Percentiles rank a stretch among this genome's conserved stretches.
Conservation (phyloP, 2,888 invertebrate species). For the Macrosoma leucophasiata region DNA sequence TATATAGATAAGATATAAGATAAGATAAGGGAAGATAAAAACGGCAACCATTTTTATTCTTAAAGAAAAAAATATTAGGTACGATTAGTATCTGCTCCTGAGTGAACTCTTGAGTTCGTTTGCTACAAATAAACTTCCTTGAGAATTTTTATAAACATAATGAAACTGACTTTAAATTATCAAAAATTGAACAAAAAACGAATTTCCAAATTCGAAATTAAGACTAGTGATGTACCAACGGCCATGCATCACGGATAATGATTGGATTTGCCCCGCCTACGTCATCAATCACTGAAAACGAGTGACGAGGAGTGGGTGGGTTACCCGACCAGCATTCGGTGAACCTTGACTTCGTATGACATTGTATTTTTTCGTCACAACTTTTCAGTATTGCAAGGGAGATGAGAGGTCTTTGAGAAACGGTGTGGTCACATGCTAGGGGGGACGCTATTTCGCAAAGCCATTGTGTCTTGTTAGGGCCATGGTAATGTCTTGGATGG, state of each 20-base stretch:
- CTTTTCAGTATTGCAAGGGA: constrained; percentile 17
- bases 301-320: constrained; percentile 51
- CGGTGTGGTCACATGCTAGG: constrained; percentile 36
- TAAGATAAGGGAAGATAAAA: too few species aligned
- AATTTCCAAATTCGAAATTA: constrained; percentile 48
- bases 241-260: constrained; percentile 74
- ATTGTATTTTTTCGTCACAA: constrained; percentile 12
- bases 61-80: too few species aligned
- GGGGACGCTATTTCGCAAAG: constrained; percentile 56
- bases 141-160: constrained; percentile 1
- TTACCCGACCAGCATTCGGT: constrained; percentile 33
- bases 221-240: constrained; percentile 62
- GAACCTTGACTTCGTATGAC: constrained; percentile 40
- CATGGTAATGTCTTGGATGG: constrained; percentile 66
- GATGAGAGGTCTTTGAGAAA: constrained; percentile 33
- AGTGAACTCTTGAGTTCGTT: too few species aligned
- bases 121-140: too few species aligned
- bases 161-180: background rate
- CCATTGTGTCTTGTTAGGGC: constrained; percentile 72
- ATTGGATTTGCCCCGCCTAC: constrained; percentile 74
- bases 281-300: constrained; percentile 69
- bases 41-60: too few species aligned
- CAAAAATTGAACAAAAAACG: constrained; percentile 30
- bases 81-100: too few species aligned
- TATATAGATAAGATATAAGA: too few species aligned